Evolutionary conservation across 2,888 invertebrate genomes (phyloP), one percentile per base, ranked within the genome.

Genomic region (Eretmocerus hayati): DNA sequence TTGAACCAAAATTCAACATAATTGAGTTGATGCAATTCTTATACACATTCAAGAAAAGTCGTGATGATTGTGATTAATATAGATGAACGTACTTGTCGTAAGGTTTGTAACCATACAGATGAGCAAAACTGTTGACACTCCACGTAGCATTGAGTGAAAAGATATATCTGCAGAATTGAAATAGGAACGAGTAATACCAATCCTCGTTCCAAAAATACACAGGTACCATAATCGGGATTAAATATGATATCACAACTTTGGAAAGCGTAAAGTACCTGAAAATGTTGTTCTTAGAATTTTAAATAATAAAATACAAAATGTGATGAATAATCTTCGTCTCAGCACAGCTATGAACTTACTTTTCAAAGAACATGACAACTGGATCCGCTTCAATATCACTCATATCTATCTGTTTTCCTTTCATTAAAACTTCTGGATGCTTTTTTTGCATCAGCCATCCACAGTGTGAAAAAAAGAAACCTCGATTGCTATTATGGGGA

Each of bases 371-470:
- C 32, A 74, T 73, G 3, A 88, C 76, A 0, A 92, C 77, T 0
- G 89, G 87, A 74, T 94, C 92, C 16, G 75, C 74, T 21, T 74
- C 56, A 21, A 94, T 77, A 66, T 95, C 94, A 22, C 79, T 82
- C 78, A 90, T 80, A 63, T 93, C 89, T 8, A 93, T 74, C 58
- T 80, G 78, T 44, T 75, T 76, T 26, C 93, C 92, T 59, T 84
- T 84, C 20, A 72, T 75, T 33, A 85, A 69, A 1, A 94, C 90
- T 50, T 87, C 85, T 0, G 90, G 90, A 69, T 92, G 92, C 67
- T 94, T 93, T 60, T 81, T 81, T 80, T 85, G 81, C 83, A 88
- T 84, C 18, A 94, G 77, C 95, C 94, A 95, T 19, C 94, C 94
- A 26, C 92, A 83, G 67, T 95, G 94, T 0, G 93, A 78, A 73